Conservation (phyloP, 2,888 invertebrate genomes). For the Sinodicranocentrus sp. region DNA sequence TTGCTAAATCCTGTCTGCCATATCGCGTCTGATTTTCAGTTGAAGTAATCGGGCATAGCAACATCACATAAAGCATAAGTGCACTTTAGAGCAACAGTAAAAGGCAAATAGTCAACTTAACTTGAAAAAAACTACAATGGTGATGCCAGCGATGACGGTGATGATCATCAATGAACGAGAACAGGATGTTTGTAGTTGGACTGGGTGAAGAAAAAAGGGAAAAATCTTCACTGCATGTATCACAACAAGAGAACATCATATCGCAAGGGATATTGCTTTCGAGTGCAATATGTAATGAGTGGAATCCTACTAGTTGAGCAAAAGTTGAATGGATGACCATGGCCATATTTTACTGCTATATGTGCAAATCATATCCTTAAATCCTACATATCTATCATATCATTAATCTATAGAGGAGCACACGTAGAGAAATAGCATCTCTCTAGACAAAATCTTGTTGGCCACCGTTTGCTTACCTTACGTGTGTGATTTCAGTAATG, state of each 20-base stretch:
- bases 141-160: conserved; percentile 45
- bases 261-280: not conserved
- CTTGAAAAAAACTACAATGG: not conserved
- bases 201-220: not conserved
- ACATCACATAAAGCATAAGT: no score
- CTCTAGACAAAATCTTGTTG: not conserved
- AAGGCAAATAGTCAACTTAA: no score
- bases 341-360: conserved; percentile 10
- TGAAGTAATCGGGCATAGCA: no score
- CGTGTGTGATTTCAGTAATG: no score
- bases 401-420: no score
- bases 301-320: not conserved
- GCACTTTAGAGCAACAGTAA: no score
- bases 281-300: no score
- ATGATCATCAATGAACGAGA: conserved; percentile 60
- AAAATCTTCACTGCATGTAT: conserved; percentile 26
- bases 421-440: no score
- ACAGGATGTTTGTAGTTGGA: conserved; percentile 48
- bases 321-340: conserved; percentile 22
- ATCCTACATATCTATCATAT: not conserved
- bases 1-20: no score
- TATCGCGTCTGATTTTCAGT: no score
- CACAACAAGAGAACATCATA: not conserved
- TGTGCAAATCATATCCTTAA: not conserved
- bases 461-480: conserved; percentile 1